Evolutionary conservation across 1,140 invertebrate genomes (phyloP).

Genomic region (Spodoptera litura): DNA sequence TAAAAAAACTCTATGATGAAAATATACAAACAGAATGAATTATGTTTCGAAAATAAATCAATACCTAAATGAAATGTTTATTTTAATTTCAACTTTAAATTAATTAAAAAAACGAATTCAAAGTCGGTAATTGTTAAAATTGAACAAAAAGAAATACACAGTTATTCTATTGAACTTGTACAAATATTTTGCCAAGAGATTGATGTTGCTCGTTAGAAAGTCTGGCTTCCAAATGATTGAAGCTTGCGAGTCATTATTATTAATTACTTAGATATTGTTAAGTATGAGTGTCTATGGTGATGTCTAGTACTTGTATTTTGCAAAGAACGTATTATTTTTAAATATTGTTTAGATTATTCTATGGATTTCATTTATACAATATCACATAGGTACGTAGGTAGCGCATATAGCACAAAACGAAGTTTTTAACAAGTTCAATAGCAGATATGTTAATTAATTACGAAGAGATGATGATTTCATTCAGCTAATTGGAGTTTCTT

Average conservation of each 20-base stretch:
- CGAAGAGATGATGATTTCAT: too few species aligned
- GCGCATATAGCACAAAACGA: too few species aligned
- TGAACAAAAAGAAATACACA: constrained; percentile 1
- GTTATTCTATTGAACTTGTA: constrained; percentile 34
- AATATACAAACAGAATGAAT: background rate
- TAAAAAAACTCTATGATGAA: background rate
- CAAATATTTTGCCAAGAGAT: constrained; percentile 35
- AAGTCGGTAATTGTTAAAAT: background rate
- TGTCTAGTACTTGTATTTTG: background rate
- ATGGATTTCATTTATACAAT: too few species aligned
- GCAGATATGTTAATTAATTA: too few species aligned
- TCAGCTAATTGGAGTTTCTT: too few species aligned
- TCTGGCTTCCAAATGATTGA: constrained; percentile 24
- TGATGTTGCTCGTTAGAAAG: constrained; percentile 30
- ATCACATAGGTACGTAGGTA: too few species aligned
- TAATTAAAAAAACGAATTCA: background rate
- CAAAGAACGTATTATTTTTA: background rate
- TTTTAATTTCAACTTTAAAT: background rate
- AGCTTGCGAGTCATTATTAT: constrained; percentile 37
- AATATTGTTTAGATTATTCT: background rate
- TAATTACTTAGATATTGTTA: constrained; percentile 35
- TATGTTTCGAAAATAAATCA: too few species aligned
- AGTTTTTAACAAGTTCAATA: too few species aligned
- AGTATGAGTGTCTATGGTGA: background rate
- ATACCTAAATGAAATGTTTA: background rate